Percentiles rank a stretch among this genome's conserved stretches.
phyloP scores from a whole-genome alignment of 2,113 vertebrate species.

The Rhea americana region DNA sequence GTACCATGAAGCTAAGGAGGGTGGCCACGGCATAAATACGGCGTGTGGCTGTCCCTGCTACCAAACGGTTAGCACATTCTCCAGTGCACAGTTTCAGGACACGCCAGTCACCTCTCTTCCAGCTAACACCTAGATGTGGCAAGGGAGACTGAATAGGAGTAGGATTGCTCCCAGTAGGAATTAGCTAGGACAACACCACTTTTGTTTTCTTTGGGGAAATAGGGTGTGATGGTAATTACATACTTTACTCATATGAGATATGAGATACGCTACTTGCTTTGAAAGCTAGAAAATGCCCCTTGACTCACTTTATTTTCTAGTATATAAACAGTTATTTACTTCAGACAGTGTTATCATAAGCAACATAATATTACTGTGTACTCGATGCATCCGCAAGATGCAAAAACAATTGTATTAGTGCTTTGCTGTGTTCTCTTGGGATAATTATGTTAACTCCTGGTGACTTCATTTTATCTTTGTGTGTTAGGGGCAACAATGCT shows the following conservation, averaged over 20 bases:
- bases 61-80: neutral
- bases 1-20: neutral
- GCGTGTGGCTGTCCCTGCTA: neutral
- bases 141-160: neutral
- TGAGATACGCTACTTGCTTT: neutral
- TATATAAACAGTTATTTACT: neutral
- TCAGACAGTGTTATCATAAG: neutral
- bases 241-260: neutral
- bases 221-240: neutral
- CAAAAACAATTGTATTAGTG: neutral
- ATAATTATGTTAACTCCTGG: neutral
- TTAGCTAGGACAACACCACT: neutral
- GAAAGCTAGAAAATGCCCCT: neutral
- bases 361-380: neutral
- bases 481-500: fast-evolving
- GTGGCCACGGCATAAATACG: neutral
- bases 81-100: neutral
- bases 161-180: neutral
- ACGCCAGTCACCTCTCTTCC: neutral
- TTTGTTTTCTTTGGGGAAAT: neutral
- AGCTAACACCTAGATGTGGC: neutral
- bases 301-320: neutral
- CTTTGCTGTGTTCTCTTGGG: neutral
- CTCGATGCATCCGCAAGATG: neutral
- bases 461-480: neutral